Base-by-base conservation (phyloP, 2,797 vertebrate species). In the Xenentodon cancila region DNA sequence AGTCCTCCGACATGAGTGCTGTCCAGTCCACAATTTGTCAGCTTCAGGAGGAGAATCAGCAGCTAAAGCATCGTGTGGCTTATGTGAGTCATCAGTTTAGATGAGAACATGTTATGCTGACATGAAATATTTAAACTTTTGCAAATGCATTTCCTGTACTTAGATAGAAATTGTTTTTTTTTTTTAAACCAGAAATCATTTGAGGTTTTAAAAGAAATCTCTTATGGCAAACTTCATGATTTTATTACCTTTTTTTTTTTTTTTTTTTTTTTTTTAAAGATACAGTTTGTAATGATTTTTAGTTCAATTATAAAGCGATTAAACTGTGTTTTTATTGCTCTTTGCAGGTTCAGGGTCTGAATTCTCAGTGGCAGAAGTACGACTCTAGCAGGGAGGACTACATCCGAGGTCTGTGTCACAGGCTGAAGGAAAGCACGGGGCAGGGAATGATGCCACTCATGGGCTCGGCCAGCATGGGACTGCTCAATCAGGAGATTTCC, bases 351-450 rank as follows among this genome's bases (percentile, higher is more conserved):
- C 96, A 98, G 84, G 92, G 91, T 68, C 91, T 99, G 63, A 99
- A 99, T 5, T 90, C 95, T 1, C 95, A 94, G 54, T 99, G 97
- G 97, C 97, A 99, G 88, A 96, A 93, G 64, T 98, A 98, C 0
- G 96, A 98, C 0, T 93, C 93, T 0, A 96, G 96, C 61, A 85
- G 97, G 79, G 97, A 99, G 0, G 95, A 95, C 53, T 96, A 97
- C 0, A 96, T 98, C 81, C 87, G 93, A 75, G 88, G 88, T 2
- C 83, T 98, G 27, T 95, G 94, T 45, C 85, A 92, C 56, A 93
- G 94, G 87, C 89, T 97, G 30, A 94, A 91, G 77, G 85, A 94
- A 78, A 92, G 74, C 70, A 64, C 65, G 0, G 81, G 85, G 2
- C 86, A 55, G 22, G 80, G 71, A 46, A 11, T 75, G 52, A 37